These are phyloP conservation scores for Micronycteris hirsuta DNA, from an alignment of 2,113 vertebrate species.

Conservation along the genomic window DNA sequence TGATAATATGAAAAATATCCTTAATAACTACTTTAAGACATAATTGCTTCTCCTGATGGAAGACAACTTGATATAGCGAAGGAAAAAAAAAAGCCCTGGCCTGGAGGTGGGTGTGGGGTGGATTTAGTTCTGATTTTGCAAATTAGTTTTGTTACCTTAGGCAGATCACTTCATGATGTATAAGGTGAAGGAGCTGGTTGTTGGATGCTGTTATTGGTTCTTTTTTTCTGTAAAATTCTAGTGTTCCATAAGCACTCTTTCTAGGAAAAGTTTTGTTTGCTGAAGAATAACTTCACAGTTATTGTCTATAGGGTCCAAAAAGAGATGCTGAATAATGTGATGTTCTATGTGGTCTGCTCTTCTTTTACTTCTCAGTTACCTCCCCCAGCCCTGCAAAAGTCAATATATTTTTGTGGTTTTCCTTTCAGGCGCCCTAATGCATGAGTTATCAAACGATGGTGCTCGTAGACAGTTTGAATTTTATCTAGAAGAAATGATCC, in stretches of 20 bases:
- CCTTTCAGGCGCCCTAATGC: constrained; percentile 95
- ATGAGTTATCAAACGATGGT: constrained; percentile 97
- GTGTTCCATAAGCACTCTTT: not conserved
- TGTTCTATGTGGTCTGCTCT: constrained; percentile 27
- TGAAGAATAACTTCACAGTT: not conserved
- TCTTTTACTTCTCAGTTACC: not conserved
- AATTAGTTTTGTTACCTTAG: not conserved
- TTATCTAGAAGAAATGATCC: constrained; percentile 98
- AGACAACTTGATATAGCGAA: not conserved
- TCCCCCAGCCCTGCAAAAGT: not conserved
- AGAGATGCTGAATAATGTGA: not conserved
- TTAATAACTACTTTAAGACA: not conserved
- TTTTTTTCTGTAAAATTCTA: not conserved
- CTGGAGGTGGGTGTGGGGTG: not conserved
- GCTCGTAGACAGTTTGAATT: constrained; percentile 97
- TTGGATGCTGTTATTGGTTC: not conserved
- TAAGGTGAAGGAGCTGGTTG: not conserved
- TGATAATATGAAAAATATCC: not conserved
- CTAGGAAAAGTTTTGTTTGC: not conserved
- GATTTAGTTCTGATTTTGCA: constrained; percentile 20
- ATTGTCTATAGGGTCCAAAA: not conserved
- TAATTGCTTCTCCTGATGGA: not conserved
- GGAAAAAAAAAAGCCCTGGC: not conserved
- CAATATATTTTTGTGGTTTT: constrained; percentile 48
- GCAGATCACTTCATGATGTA: not conserved